Conservation (phyloP, 2,888 invertebrate species). For the Drosophila nr. medialis region DNA sequence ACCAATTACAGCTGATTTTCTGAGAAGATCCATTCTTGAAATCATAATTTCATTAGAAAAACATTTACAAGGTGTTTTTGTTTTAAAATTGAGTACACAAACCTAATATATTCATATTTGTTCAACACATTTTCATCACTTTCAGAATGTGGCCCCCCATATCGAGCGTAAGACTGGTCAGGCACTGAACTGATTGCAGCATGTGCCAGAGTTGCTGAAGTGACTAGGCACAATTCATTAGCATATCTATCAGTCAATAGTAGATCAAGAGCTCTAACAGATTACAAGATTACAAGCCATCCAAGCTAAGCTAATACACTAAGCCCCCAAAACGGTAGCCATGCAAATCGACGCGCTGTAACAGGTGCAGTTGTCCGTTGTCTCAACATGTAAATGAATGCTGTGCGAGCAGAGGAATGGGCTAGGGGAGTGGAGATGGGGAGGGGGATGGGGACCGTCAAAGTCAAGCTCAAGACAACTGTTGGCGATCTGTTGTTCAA, state of each 20-base stretch:
- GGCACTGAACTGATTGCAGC: conserved; percentile 49
- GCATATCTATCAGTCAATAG: conserved; percentile 56
- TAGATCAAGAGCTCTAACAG: conserved; percentile 34
- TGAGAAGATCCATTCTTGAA: neutral
- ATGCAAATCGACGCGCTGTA: conserved; percentile 63
- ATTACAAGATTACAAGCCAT: conserved; percentile 47
- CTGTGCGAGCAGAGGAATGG: neutral
- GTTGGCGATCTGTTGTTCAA: conserved; percentile 61
- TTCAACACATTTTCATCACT: conserved; percentile 20
- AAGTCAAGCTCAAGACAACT: conserved; percentile 20
- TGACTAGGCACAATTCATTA: conserved; percentile 53
- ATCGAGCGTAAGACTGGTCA: conserved; percentile 29
- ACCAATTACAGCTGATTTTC: neutral
- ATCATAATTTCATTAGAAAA: neutral
- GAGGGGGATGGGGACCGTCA: neutral
- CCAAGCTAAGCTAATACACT: conserved; percentile 16
- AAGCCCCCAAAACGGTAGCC: conserved; percentile 54
- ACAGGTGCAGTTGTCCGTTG: conserved; percentile 75
- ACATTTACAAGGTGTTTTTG: neutral
- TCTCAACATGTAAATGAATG: conserved; percentile 27
- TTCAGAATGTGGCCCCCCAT: conserved; percentile 13
- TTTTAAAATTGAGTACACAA: neutral
- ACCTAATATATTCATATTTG: conserved; percentile 20
- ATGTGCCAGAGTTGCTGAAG: conserved; percentile 24
- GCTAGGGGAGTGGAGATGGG: too few relatives aligned